Evolutionary conservation across 2,888 invertebrate genomes (phyloP).

Genomic region (Lasioglossum morio): DNA sequence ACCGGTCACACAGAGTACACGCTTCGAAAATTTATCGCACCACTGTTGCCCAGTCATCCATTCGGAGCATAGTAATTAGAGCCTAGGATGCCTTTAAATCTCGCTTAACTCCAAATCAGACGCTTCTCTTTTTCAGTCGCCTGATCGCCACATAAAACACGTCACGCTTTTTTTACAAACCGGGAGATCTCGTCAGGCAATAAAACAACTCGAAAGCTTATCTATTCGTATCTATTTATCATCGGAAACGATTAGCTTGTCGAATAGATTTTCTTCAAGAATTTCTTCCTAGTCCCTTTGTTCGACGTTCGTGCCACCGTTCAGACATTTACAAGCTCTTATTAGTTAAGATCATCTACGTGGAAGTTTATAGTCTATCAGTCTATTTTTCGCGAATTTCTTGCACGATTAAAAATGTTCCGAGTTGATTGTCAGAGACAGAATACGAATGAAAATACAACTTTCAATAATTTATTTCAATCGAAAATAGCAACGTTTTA

Average conservation of each 20-base stretch:
- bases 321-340: background rate
- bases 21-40: slow-evolving; percentile 25
- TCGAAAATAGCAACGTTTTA: background rate
- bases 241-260: background rate
- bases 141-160: background rate
- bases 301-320: background rate
- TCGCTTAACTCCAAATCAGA: background rate
- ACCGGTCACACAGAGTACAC: slow-evolving; percentile 10
- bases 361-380: background rate
- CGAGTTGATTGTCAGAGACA: background rate
- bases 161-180: background rate
- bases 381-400: background rate
- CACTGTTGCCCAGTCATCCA: slow-evolving; percentile 10
- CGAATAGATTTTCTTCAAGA: background rate
- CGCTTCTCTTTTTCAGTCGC: background rate
- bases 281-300: background rate
- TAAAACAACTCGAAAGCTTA: background rate
- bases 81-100: background rate
- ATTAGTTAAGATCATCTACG: background rate
- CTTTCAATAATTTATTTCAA: background rate
- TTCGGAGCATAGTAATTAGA: background rate
- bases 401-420: background rate
- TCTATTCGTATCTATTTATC: background rate
- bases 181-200: background rate
- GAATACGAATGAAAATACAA: background rate